Evolutionary conservation across 1,140 invertebrate species (phyloP).

Genomic region (Metopolophium dirhodum): DNA sequence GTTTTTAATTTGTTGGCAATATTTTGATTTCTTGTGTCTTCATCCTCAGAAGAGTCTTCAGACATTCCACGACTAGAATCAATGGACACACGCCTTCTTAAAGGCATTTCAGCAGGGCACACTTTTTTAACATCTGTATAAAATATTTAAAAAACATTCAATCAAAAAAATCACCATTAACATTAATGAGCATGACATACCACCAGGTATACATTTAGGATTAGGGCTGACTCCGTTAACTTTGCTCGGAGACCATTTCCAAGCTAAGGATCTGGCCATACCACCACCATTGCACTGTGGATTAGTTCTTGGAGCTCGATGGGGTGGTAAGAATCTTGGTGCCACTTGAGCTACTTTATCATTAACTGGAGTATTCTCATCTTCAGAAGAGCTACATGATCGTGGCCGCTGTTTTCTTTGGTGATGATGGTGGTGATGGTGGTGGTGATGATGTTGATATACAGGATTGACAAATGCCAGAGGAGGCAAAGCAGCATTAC

Average conservation of each 20-base stretch:
- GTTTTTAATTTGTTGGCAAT: conserved; percentile 44
- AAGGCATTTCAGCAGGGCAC: background rate
- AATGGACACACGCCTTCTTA: conserved; percentile 46
- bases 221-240: conserved; percentile 45
- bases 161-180: background rate
- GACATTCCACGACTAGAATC: conserved; percentile 54
- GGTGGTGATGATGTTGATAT: conserved; percentile 66
- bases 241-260: conserved; percentile 53
- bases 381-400: conserved; percentile 62
- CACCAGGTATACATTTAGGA: conserved; percentile 18
- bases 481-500: conserved; percentile 65
- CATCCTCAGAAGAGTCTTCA: conserved; percentile 48
- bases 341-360: conserved; percentile 61
- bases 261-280: conserved; percentile 55
- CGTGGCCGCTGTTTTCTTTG: conserved; percentile 59
- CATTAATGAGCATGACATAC: background rate
- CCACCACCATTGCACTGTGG: conserved; percentile 59
- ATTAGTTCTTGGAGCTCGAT: conserved; percentile 61
- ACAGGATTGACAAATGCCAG: conserved; percentile 88
- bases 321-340: conserved; percentile 59
- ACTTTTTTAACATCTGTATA: conserved; percentile 27
- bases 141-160: background rate
- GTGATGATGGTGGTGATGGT: conserved; percentile 68
- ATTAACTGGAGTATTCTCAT: conserved; percentile 59
- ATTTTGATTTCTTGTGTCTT: conserved; percentile 54